Evolutionary conservation across 1,140 invertebrate species (phyloP), one percentile per base, ranked within the genome.

Genomic region (Aphaenogaster floridana): DNA sequence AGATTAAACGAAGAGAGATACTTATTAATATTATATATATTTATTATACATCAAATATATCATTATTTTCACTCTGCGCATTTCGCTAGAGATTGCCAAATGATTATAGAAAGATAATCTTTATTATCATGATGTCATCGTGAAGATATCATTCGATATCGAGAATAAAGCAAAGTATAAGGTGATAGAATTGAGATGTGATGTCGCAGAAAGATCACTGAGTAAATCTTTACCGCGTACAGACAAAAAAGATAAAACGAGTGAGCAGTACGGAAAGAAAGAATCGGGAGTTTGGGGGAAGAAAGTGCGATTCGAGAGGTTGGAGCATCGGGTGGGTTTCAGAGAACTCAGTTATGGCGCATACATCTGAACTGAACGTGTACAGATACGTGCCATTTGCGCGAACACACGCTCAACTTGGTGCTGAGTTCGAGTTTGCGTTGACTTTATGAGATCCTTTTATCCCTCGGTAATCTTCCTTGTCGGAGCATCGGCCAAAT

Each of bases 191-290:
- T 91, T 91, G 90, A 88, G 89, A 92, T 90, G 87, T 88, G 86
- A 90, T 86, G 87, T 83, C 89, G 83, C 81, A 78, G 77, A 90
- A 86, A 90, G 89, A 93, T 94, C 90, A 90, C 90, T 92, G 89
- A 92, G 92, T 89, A 93, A 94, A 94, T 94, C 93, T 94, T 94
- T 93, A 89, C 89, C 71, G 80, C 93, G 85, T 59, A 17, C 79
- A 45, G 50, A 45, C 59, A 61, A 86, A 86, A 59, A 45, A 71
- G 59, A 83, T 78, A 79, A 79, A 78, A 61, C 61, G 54, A 78
- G 17, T 4, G 34, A 34, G 36, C 28, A 48, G 54, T n/a, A 59
- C 28, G 50, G 52, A 57, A 64, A 77, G 63, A 80, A 86, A 71
- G 79, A 87, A 66, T 61, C 64, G 77, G 21, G 39, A 50, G 42